A percentile compares a stretch with the other conserved stretches of the same genome.
These are phyloP conservation scores for Coelinius sp. DNA, from an alignment of 2,888 invertebrate species.

Conservation along the genomic window DNA sequence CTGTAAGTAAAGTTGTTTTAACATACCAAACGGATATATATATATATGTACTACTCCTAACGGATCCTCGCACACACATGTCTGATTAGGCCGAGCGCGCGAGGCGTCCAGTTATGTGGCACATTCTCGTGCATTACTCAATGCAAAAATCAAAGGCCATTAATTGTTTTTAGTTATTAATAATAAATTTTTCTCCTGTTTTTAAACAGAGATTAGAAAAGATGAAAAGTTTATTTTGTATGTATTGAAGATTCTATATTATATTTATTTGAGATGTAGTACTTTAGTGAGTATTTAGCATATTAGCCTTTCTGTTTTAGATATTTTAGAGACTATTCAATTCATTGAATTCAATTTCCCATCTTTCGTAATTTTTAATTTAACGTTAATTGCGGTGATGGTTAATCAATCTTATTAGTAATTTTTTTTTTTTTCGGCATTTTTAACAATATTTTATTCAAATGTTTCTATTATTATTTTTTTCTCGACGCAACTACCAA, in stretches of 20 bases:
- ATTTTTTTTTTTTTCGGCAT: conserved; percentile 56
- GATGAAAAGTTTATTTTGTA: conserved; percentile 34
- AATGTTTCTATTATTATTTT: conserved; percentile 40
- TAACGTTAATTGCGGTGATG: conserved; percentile 24
- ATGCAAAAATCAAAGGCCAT: conserved; percentile 67
- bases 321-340: not conserved
- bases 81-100: conserved; percentile 33
- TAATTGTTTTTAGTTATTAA: conserved; percentile 57
- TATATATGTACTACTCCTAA: conserved; percentile 46
- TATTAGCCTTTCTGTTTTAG: conserved; percentile 44
- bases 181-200: conserved; percentile 47
- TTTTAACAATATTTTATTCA: conserved; percentile 32
- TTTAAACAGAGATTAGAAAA: conserved; percentile 31
- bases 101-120: conserved; percentile 53
- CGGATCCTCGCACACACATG: conserved; percentile 43
- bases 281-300: conserved; percentile 49
- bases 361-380: not conserved
- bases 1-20: conserved; percentile 49
- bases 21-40: conserved; percentile 54
- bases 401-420: conserved; percentile 30
- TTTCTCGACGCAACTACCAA: conserved; percentile 36
- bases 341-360: not conserved
- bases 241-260: conserved; percentile 42
- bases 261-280: conserved; percentile 56
- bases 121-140: conserved; percentile 62